Percentiles rank a stretch among this genome's conserved stretches.
Conservation (phyloP, 2,113 vertebrate species). For the Anarhynchus alexandrinus region DNA sequence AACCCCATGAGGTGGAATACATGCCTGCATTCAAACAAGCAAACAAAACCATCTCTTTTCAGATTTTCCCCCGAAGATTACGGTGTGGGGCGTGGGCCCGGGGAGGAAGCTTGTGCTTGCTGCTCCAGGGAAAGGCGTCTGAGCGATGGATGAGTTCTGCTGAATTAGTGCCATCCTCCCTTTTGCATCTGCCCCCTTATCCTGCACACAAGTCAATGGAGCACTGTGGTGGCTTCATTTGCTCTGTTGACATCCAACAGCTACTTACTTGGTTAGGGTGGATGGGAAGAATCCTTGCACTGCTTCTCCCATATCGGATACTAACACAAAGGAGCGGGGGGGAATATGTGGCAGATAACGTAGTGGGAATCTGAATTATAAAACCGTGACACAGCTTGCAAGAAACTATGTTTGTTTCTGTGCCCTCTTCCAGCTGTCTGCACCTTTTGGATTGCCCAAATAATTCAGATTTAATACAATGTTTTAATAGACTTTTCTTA, state of each 20-base stretch:
- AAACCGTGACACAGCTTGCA: not conserved
- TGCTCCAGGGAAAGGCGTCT: not conserved
- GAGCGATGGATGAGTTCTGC: not conserved
- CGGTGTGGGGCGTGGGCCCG: no score
- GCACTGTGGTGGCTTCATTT: not conserved
- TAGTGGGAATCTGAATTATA: not conserved
- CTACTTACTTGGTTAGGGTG: not conserved
- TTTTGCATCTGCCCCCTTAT: not conserved
- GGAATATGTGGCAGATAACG: not conserved
- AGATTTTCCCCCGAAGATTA: not conserved
- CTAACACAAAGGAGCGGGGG: not conserved
- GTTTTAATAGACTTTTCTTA: not conserved
- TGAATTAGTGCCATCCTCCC: not conserved
- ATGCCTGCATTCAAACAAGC: not conserved
- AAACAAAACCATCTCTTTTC: not conserved
- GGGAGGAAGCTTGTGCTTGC: not conserved
- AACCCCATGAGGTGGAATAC: not conserved
- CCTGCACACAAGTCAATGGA: not conserved
- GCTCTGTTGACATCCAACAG: not conserved
- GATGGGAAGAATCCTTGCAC: not conserved
- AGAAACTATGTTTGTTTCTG: not conserved
- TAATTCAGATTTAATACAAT: not conserved
- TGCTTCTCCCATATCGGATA: not conserved
- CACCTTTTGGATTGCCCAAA: not conserved
- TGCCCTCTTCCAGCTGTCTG: not conserved